Conservation (phyloP, 2,888 invertebrate species). For the Ophioninae sp. region DNA sequence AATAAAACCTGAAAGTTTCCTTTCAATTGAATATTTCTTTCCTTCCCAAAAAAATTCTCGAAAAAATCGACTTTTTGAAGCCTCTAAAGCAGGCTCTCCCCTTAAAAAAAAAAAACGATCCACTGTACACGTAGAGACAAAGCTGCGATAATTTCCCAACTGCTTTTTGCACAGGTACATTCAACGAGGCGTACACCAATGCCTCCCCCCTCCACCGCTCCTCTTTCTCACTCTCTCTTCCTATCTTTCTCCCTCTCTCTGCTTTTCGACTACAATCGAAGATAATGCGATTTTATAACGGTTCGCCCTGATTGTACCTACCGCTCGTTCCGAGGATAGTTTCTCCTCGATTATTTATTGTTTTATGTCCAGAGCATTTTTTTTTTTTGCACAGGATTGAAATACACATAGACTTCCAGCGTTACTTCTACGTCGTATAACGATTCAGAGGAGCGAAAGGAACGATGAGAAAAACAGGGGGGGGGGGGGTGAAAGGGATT, state of each 20-base stretch:
- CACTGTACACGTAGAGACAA: no score
- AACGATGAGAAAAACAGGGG: no score
- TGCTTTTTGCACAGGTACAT: slow-evolving; percentile 55
- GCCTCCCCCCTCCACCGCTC: slow-evolving; percentile 5
- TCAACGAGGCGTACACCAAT: slow-evolving; percentile 48
- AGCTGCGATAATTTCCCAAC: background rate
- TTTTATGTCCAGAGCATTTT: background rate
- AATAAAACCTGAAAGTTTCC: no score
- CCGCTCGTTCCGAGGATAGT: slow-evolving; percentile 27
- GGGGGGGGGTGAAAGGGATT: background rate
- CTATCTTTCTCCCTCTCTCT: background rate
- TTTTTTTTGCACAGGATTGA: no score
- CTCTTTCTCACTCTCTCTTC: slow-evolving; percentile 8
- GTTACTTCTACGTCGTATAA: no score
- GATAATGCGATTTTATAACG: slow-evolving; percentile 58
- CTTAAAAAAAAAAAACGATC: no score
- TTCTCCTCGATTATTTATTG: slow-evolving; percentile 35
- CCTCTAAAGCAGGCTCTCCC: no score
- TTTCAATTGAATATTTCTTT: no score
- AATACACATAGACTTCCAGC: no score
- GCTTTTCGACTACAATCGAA: slow-evolving; percentile 33
- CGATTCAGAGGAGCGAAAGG: no score
- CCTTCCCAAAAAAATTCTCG: no score
- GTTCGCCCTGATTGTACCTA: slow-evolving; percentile 33
- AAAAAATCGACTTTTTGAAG: no score